A percentile compares a stretch with the other conserved stretches of the same genome.
These are phyloP conservation scores for Scolanthus callimorphus DNA, from an alignment of 92 coral and sea anemone genomes.

Conservation along the genomic window DNA sequence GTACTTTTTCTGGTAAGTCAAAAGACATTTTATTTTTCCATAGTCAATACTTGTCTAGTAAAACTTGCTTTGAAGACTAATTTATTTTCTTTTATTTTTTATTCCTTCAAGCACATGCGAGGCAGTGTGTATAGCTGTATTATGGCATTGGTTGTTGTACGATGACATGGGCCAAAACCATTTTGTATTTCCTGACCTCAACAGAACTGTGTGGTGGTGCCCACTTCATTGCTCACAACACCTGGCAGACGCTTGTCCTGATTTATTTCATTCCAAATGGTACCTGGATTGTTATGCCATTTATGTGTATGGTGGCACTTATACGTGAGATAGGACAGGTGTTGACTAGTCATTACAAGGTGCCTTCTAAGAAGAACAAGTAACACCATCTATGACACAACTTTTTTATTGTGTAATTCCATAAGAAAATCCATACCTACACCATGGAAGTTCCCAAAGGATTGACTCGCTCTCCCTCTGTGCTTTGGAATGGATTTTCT, in stretches of 20 bases:
- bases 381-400: too few species aligned
- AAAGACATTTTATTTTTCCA: too few species aligned
- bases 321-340: neutral
- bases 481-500: too few species aligned
- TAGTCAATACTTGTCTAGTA: too few species aligned
- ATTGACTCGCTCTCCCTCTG: too few species aligned
- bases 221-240: conserved; percentile 12
- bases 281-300: conserved; percentile 47
- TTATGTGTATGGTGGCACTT: conserved; percentile 35
- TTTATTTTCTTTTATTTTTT: neutral
- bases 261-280: conserved; percentile 53
- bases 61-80: neutral
- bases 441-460: too few species aligned
- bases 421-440: too few species aligned
- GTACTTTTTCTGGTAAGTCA: conserved; percentile 49
- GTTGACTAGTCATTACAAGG: neutral
- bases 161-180: conserved; percentile 59
- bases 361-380: conserved; percentile 10
- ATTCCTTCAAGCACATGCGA: conserved; percentile 15
- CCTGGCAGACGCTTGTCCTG: conserved; percentile 24
- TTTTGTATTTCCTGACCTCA: conserved; percentile 39
- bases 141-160: conserved; percentile 45
- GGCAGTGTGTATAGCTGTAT: conserved; percentile 9
- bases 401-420: too few species aligned
- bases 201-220: conserved; percentile 44